A percentile compares a stretch with the other conserved stretches of the same genome.
phyloP scores from a whole-genome alignment of 2,888 invertebrate species.

The Lamproptera curius region DNA sequence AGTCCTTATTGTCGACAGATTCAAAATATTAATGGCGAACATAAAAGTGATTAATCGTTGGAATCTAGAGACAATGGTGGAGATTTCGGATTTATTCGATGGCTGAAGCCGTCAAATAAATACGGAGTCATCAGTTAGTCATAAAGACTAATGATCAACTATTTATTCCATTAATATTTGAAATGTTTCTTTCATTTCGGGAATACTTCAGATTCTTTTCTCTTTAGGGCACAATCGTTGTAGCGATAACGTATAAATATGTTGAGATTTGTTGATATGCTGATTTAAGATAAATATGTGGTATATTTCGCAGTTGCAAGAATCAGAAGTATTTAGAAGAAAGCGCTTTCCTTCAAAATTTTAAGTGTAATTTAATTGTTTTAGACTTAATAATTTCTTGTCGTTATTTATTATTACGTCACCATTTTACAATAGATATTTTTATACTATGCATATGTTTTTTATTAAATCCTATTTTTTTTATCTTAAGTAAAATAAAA shows the following conservation, averaged over 20 bases:
- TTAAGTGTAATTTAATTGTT: not conserved
- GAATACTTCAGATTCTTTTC: conserved; percentile 4
- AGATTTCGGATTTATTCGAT: conserved; percentile 67
- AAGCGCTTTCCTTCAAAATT: not conserved
- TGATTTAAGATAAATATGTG: not conserved
- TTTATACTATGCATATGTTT: too few relatives aligned
- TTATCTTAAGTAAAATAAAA: too few relatives aligned
- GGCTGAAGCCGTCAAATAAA: conserved; percentile 34
- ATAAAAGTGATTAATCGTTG: conserved; percentile 73
- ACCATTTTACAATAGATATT: too few relatives aligned
- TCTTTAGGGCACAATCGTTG: not conserved
- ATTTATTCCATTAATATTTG: conserved; percentile 37
- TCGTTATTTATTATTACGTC: too few relatives aligned
- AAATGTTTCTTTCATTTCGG: conserved; percentile 3
- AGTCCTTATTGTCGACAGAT: conserved; percentile 52
- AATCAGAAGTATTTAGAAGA: not conserved
- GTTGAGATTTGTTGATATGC: not conserved
- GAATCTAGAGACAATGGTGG: conserved; percentile 68
- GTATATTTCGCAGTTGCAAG: not conserved
- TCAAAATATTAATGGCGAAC: conserved; percentile 73
- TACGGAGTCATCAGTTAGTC: conserved; percentile 48
- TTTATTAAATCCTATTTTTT: too few relatives aligned
- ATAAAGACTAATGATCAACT: conserved; percentile 56
- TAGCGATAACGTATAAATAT: not conserved
- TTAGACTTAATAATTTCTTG: not conserved